Evolutionary conservation across 2,113 vertebrate species (phyloP).

Genomic region (Archilochus colubris): DNA sequence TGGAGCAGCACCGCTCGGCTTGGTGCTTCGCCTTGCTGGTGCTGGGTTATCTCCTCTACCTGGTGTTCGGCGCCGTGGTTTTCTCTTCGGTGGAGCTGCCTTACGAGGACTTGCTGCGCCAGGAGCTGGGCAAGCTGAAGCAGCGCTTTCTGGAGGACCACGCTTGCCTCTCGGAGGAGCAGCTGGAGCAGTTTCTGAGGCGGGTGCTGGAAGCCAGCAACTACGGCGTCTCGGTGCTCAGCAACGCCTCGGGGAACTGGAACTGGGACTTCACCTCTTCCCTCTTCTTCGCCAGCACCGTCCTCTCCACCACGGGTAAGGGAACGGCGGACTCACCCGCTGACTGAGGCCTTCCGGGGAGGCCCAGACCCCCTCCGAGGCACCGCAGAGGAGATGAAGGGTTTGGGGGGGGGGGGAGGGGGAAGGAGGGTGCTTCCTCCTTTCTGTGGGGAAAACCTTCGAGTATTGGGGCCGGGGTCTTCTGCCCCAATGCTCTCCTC

Average conservation of each 20-base stretch:
- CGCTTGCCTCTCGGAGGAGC: slow-evolving; percentile 86
- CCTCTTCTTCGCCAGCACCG: slow-evolving; percentile 95
- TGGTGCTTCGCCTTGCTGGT: slow-evolving; percentile 89
- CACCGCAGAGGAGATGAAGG: not conserved
- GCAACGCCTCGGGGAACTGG: slow-evolving; percentile 91
- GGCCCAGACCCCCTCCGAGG: not conserved
- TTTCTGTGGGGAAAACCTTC: too few relatives aligned
- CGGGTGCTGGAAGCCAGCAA: slow-evolving; percentile 92
- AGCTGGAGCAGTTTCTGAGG: slow-evolving; percentile 87
- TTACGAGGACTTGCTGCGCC: slow-evolving; percentile 90
- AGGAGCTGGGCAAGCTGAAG: slow-evolving; percentile 86
- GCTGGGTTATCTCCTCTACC: slow-evolving; percentile 89
- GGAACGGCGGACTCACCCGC: not conserved
- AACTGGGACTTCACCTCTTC: slow-evolving; percentile 98
- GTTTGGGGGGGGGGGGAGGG: not conserved
- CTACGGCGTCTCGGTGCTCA: slow-evolving; percentile 93
- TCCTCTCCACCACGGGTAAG: slow-evolving; percentile 94
- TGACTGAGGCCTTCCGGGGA: not conserved
- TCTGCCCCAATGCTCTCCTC: too few relatives aligned
- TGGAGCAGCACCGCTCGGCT: slow-evolving; percentile 89
- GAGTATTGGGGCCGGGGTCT: too few relatives aligned
- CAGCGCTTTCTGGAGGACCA: slow-evolving; percentile 88
- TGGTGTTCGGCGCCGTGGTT: slow-evolving; percentile 93
- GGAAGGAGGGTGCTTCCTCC: not conserved
- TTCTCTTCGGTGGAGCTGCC: slow-evolving; percentile 97